These are phyloP conservation scores for Eugnorisma glareosa DNA, from an alignment of 2,888 invertebrate genomes.

Conservation along the genomic window DNA sequence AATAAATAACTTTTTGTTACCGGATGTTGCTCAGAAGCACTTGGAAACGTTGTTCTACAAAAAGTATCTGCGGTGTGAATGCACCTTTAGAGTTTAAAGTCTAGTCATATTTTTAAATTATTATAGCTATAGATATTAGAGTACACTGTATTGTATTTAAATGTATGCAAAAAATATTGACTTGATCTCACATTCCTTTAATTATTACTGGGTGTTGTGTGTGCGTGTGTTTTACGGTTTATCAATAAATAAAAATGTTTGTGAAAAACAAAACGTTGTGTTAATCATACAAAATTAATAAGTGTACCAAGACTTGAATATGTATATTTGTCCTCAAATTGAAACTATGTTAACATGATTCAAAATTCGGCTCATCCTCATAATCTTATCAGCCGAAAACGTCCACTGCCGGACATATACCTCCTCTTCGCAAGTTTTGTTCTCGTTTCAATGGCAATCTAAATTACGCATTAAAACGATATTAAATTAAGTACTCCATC, in stretches of 20 bases:
- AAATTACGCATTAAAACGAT: background rate
- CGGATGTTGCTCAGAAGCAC: no score
- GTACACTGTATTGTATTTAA: conserved; percentile 4
- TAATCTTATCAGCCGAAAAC: background rate
- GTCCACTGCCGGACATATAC: background rate
- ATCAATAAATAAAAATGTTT: conserved; percentile 34
- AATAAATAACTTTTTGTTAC: no score
- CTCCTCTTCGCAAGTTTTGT: background rate
- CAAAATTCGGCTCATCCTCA: background rate
- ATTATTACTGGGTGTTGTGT: conserved; percentile 26
- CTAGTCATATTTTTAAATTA: background rate
- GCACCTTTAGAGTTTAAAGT: background rate
- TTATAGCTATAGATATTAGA: background rate
- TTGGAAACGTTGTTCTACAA: no score
- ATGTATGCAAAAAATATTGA: conserved; percentile 13
- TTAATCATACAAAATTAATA: background rate
- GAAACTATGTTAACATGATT: background rate
- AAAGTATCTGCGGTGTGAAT: no score
- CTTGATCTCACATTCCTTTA: conserved; percentile 45
- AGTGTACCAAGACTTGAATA: background rate
- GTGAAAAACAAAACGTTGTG: background rate
- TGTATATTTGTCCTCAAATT: background rate
- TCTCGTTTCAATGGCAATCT: background rate
- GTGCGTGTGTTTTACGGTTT: conserved; percentile 31
- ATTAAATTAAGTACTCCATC: background rate